phyloP scores from a whole-genome alignment of 2,113 vertebrate species.

The Phoxinus phoxinus region DNA sequence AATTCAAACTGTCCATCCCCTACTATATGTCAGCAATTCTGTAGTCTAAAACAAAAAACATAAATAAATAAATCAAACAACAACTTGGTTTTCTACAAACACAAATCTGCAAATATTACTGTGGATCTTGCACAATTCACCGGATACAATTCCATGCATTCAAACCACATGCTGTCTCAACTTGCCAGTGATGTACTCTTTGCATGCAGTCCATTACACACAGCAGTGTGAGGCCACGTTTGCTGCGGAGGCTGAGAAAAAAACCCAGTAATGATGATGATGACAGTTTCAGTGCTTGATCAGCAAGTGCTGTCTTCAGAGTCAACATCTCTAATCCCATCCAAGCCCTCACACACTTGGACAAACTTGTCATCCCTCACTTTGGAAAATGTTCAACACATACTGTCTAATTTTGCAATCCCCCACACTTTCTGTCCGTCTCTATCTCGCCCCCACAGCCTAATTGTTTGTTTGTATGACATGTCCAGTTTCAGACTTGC shows the following conservation, averaged over 20 bases:
- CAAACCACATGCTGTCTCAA: constrained; percentile 8
- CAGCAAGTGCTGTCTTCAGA: constrained; percentile 41
- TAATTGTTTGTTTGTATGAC: constrained; percentile 45
- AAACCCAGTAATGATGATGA: constrained; percentile 33
- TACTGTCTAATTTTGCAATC: constrained; percentile 18
- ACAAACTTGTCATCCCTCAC: constrained; percentile 2
- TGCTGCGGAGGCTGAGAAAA: background rate
- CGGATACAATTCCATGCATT: constrained; percentile 26
- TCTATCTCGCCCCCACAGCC: constrained; percentile 5
- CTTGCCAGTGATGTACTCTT: constrained; percentile 11
- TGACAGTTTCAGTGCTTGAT: constrained; percentile 43
- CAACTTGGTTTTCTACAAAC: background rate
- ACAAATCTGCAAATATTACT: constrained; percentile 13
- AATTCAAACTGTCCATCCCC: background rate
- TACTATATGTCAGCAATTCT: background rate
- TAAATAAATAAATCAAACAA: background rate
- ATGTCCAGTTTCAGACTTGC: constrained; percentile 48
- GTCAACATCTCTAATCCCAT: constrained; percentile 25
- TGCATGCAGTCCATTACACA: constrained; percentile 31
- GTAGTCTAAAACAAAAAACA: constrained; percentile 1
- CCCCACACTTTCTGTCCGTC: constrained; percentile 13
- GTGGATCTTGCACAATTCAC: background rate
- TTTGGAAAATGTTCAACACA: constrained; percentile 13
- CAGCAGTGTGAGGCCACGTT: background rate
- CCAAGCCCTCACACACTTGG: constrained; percentile 4